A percentile compares a stretch with the other conserved stretches of the same genome.
Evolutionary conservation across 2,113 vertebrate genomes (phyloP).

Genomic region (Gallinago jamesoni): DNA sequence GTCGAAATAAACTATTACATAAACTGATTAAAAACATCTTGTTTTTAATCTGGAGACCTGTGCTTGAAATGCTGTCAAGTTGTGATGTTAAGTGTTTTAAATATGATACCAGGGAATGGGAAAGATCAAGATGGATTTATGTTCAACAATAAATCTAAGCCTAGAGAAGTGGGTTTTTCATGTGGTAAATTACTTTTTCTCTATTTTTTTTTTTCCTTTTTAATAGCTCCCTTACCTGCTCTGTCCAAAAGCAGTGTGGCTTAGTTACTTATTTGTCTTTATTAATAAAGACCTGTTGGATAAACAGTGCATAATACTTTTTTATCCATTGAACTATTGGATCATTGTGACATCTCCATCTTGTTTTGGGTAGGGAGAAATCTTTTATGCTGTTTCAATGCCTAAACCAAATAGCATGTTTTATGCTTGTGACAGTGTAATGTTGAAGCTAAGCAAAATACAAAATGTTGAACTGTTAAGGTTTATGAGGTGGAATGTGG

Average conservation of each 20-base stretch:
- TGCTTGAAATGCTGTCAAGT: not conserved
- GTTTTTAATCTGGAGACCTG: not conserved
- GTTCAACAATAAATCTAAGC: not conserved
- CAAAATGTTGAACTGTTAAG: not conserved
- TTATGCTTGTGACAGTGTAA: not conserved
- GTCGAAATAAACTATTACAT: not conserved
- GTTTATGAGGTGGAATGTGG: not conserved
- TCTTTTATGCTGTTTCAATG: not conserved
- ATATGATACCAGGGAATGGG: not conserved
- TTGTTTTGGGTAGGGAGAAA: not conserved
- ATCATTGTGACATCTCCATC: not conserved
- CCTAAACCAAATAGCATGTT: not conserved
- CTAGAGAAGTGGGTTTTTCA: accelerated
- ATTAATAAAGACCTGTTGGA: not conserved
- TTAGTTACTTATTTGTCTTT: not conserved
- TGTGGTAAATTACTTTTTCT: not conserved
- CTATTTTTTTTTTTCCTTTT: not conserved
- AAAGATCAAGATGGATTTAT: not conserved
- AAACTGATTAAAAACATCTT: no score
- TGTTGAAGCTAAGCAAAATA: not conserved
- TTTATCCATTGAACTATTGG: not conserved
- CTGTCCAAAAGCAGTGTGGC: not conserved
- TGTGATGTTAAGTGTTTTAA: not conserved
- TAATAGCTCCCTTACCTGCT: not conserved
- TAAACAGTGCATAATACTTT: accelerated